A percentile compares a stretch with the other conserved stretches of the same genome.
These are phyloP conservation scores for Poecilus cupreus DNA, from an alignment of 2,888 invertebrate genomes.

Conservation along the genomic window DNA sequence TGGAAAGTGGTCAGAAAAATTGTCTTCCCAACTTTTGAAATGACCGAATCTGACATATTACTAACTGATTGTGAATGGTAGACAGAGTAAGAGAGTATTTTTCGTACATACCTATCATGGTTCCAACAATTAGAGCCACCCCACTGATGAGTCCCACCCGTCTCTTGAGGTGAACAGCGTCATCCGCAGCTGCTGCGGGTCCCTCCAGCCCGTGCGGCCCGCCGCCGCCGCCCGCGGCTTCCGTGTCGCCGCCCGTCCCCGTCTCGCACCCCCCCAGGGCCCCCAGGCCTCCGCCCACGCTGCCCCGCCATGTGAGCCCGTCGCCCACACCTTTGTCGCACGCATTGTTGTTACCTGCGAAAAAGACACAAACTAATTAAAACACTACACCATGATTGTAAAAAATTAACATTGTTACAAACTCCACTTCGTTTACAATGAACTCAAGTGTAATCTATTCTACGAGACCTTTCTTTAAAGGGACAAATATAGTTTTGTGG, in stretches of 20 bases:
- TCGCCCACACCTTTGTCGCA: slow-evolving; percentile 71
- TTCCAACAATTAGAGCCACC: slow-evolving; percentile 98
- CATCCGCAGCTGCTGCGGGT: slow-evolving; percentile 94
- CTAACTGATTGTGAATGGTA: no score
- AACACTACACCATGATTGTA: background rate
- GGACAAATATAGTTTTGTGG: no score
- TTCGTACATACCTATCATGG: slow-evolving; percentile 89
- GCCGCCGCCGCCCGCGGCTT: slow-evolving; percentile 73
- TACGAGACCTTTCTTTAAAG: no score
- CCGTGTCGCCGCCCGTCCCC: slow-evolving; percentile 70
- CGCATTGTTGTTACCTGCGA: slow-evolving; percentile 73
- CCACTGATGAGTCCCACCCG: slow-evolving; percentile 99
- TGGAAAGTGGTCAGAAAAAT: no score
- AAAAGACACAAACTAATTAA: slow-evolving; percentile 33
- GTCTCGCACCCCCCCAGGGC: slow-evolving; percentile 69
- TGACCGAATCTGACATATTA: no score
- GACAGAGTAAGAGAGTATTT: background rate
- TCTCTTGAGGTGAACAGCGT: slow-evolving; percentile 99
- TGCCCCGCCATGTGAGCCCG: slow-evolving; percentile 71
- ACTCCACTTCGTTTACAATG: no score
- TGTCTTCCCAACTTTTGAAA: no score
- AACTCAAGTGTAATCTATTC: no score
- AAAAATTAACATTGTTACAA: no score
- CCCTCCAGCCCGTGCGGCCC: slow-evolving; percentile 82
- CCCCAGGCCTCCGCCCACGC: slow-evolving; percentile 66